Conservation (phyloP, 2,797 vertebrate genomes). For the Pantherophis alleghaniensis region DNA sequence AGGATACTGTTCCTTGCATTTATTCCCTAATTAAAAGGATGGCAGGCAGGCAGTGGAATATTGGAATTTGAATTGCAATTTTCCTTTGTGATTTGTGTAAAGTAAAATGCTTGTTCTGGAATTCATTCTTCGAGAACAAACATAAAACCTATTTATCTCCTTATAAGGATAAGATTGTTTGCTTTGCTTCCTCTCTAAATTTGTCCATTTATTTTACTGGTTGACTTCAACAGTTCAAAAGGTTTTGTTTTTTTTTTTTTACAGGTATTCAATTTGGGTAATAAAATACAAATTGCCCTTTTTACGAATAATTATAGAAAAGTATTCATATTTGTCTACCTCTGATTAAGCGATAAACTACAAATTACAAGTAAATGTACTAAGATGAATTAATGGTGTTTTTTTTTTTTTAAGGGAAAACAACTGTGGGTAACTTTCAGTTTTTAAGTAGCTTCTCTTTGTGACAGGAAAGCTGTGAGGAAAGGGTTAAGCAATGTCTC, state of each 20-base stretch:
- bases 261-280: constrained; percentile 8
- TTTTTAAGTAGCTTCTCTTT: not conserved
- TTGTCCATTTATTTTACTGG: constrained; percentile 45
- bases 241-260: constrained; percentile 19
- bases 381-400: not conserved
- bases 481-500: not conserved
- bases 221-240: constrained; percentile 38
- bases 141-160: constrained; percentile 63
- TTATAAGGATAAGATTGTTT: not conserved
- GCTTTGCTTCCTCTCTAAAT: constrained; percentile 16
- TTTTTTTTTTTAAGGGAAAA: not conserved
- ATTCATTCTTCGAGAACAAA: constrained; percentile 45
- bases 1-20: constrained; percentile 31
- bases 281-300: constrained; percentile 38
- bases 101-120: constrained; percentile 33
- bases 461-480: not conserved
- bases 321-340: not conserved
- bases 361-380: not conserved
- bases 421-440: not conserved
- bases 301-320: not conserved
- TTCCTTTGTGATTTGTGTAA: constrained; percentile 47
- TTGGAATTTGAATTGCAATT: constrained; percentile 58
- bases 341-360: not conserved
- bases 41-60: not conserved
- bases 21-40: not conserved